Conservation (phyloP, 2,797 vertebrate genomes). For the Siniperca undulata region DNA sequence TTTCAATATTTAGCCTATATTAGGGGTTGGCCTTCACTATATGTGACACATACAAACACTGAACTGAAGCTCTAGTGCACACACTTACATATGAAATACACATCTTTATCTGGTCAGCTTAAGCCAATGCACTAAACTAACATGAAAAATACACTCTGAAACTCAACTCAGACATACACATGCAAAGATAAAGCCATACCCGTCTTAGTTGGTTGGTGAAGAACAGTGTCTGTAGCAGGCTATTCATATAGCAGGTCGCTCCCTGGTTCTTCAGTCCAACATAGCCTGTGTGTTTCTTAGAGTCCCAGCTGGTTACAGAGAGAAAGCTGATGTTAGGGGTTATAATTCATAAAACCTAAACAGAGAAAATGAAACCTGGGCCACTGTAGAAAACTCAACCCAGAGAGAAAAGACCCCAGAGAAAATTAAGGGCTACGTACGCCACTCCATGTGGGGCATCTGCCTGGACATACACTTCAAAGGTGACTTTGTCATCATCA, state of each 20-base stretch:
- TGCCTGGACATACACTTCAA: conserved; percentile 98
- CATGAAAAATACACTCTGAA: neutral
- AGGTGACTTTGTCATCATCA: conserved; percentile 98
- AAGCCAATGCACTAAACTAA: neutral
- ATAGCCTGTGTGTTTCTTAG: conserved; percentile 99
- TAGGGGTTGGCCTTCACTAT: neutral
- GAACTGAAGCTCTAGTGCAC: neutral
- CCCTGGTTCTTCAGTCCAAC: conserved; percentile 99
- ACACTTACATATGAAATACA: neutral
- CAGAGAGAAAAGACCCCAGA: neutral
- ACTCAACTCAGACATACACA: neutral
- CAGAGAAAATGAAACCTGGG: neutral
- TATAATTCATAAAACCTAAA: neutral
- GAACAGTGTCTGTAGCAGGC: conserved; percentile 98
- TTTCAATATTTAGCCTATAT: conserved; percentile 1
- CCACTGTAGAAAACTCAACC: neutral
- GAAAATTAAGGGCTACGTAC: conserved; percentile 84
- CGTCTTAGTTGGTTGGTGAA: conserved; percentile 98
- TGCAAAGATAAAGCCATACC: conserved; percentile 81
- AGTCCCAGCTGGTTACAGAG: conserved; percentile 93
- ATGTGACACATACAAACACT: neutral
- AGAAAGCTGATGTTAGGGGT: conserved; percentile 10
- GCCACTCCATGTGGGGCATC: conserved; percentile 98
- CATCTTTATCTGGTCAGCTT: neutral
- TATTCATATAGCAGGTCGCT: conserved; percentile 99